Evolutionary conservation across 2,888 invertebrate species (phyloP), one percentile per base, ranked within the genome.

Genomic region (Nemapogon koenigi): DNA sequence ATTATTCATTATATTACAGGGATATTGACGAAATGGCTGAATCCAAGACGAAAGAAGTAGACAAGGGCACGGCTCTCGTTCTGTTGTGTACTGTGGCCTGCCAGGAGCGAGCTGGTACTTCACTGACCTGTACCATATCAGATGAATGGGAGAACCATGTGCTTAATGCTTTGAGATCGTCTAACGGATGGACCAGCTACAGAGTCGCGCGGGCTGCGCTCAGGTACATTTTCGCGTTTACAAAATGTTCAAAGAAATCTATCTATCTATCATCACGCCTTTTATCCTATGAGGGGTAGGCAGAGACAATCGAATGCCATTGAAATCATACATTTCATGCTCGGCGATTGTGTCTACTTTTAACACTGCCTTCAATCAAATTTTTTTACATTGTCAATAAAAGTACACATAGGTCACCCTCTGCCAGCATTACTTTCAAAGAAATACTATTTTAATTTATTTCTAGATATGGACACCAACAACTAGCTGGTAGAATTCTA

Each of bases 141-240:
- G 40, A 43, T 2, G 27, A 45, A 2, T 75, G 76, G 73, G 57
- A 67, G 48, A 66, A 76, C 33, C 78, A 81, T 1, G 79, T 92
- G 32, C 69, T 85, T 39, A 73, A 68, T n/a, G 82, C 84, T 6
- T 57, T 83, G 2, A 53, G 57, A 0, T 68, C 65, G 7, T 83
- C 86, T 0, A 88, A 90, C 52, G 83, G 88, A 2, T 94, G 94
- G 92, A 86, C 89, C 3, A 88, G 90, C 52, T 97, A 94, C 62
- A 83, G 92, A 45, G 88, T 96, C 30, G 94, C 90, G 0, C 81
- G 95, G 38, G 91, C 93, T 10, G 94, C 94, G 0, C 84, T 93
- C 13, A 83, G 94, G 81, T 91, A 86, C 33, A 62, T 63, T 26
- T 57, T 29, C 3, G 3, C 15, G 14, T 2, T 29, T 26, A 26